Evolutionary conservation across 2,888 invertebrate genomes (phyloP).

Genomic region (Agapostemon virescens): DNA sequence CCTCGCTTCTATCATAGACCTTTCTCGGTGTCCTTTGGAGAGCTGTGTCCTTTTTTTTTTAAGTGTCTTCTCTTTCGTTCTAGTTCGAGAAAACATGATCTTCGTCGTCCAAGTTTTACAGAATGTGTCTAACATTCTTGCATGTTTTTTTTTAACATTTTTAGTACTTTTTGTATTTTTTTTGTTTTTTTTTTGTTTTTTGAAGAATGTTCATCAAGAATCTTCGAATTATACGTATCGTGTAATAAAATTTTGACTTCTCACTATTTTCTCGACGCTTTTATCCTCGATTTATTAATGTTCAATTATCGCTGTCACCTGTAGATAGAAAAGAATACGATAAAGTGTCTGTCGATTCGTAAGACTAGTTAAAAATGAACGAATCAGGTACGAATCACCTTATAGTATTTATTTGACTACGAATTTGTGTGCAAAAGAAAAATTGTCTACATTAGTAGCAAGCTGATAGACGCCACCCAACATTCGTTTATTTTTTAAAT

Average conservation of each 20-base stretch:
- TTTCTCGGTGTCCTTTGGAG: background rate
- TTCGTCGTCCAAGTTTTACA: background rate
- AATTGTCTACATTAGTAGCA: too few species aligned
- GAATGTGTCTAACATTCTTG: background rate
- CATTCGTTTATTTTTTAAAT: too few species aligned
- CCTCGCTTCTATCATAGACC: background rate
- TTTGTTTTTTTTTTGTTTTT: background rate
- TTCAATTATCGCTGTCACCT: conserved; percentile 76
- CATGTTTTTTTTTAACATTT: background rate
- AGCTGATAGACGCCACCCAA: too few species aligned
- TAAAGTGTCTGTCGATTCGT: background rate
- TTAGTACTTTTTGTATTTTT: too few species aligned
- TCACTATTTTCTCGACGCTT: background rate
- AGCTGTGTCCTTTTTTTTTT: background rate
- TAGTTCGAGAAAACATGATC: background rate
- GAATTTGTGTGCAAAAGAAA: background rate
- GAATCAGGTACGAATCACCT: background rate
- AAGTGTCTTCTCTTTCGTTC: background rate
- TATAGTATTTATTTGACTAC: background rate
- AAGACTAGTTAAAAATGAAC: background rate
- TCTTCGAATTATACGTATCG: conserved; percentile 67
- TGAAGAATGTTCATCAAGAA: conserved; percentile 67
- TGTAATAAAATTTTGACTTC: conserved; percentile 56
- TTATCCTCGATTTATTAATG: too few species aligned
- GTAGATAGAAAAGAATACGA: conserved; percentile 67